Evolutionary conservation across 2,888 invertebrate genomes (phyloP).

Genomic region (Polyommatus icarus): DNA sequence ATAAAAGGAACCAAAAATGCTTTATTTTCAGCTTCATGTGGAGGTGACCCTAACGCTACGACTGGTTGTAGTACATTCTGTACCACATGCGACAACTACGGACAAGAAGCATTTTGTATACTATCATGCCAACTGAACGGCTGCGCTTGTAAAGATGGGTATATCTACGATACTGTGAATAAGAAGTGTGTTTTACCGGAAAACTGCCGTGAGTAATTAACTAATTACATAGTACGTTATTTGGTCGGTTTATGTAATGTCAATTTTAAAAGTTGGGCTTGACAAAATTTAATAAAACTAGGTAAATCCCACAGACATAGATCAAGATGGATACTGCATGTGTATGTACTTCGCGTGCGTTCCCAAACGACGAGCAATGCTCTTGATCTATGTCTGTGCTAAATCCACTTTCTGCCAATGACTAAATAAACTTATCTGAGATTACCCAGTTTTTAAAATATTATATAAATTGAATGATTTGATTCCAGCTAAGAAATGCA

Average conservation of each 20-base stretch:
- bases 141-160: conserved; percentile 47
- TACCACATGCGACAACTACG: conserved; percentile 42
- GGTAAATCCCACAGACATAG: too few relatives aligned
- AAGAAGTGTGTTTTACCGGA: conserved; percentile 44
- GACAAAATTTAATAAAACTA: too few relatives aligned
- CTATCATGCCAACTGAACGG: conserved; percentile 32
- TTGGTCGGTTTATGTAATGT: too few relatives aligned
- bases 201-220: conserved; percentile 46
- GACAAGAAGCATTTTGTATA: conserved; percentile 34
- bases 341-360: too few relatives aligned
- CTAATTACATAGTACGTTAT: too few relatives aligned
- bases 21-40: conserved; percentile 39
- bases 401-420: too few relatives aligned
- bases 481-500: conserved; percentile 27
- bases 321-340: too few relatives aligned
- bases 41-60: conserved; percentile 43
- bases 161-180: conserved; percentile 40
- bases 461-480: background rate
- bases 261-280: too few relatives aligned
- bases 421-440: too few relatives aligned
- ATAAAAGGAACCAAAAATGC: background rate
- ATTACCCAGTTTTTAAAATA: too few relatives aligned
- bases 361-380: too few relatives aligned
- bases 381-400: too few relatives aligned
- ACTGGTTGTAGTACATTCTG: conserved; percentile 46